Evolutionary conservation across 53 echinoderm and acorn worm genomes (phyloP), one percentile per base, ranked within the genome.

Genomic region (Mesocentrotus franciscanus): DNA sequence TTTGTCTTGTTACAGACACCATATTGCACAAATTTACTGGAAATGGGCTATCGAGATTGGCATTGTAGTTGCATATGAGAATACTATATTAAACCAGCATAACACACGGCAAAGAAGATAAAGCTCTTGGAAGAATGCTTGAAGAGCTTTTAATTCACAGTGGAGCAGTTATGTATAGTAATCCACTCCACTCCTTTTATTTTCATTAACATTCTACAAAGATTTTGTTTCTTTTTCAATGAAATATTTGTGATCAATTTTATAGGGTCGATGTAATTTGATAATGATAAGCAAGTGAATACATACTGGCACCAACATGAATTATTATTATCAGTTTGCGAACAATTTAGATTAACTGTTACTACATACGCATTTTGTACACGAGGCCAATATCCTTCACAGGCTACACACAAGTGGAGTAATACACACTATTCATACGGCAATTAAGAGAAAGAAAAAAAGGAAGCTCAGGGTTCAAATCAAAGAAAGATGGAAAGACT

Each of bases 21-120:
- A 42, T 81, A 81, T 81, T 81, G 81, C 81, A 81, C 81, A 81
- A 18, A 81, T 36, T 39, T 81, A 13, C 42, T 81, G 81, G 12
- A 17, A 39, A 81, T n/a, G n/a, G n/a, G n/a, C n/a, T n/a, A n/a
- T 33, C 29, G 35, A 32, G 15, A 78, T 10, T 35, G 16, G 27
- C 30, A 72, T 74, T 16, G 64, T 0, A 5, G 16, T 10, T 18
- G 15, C 20, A 64, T 18, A 6, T 64, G 20, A 20, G 6, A 64
- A 42, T 81, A 22, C 36, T n/a, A 42, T 42, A n/a, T n/a, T n/a
- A n/a, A 35, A 2, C 78, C 33, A 14, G 33, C 11, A 78, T 78
- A 78, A 32, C 13, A 16, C 78, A 72, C 18, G 9, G 3, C 62
- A 9, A 0, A 62, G 18, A 3, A 24, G 68, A 24, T 20, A 68